Base-by-base conservation (phyloP, 2,888 invertebrate species). In the Diaperis boleti region DNA sequence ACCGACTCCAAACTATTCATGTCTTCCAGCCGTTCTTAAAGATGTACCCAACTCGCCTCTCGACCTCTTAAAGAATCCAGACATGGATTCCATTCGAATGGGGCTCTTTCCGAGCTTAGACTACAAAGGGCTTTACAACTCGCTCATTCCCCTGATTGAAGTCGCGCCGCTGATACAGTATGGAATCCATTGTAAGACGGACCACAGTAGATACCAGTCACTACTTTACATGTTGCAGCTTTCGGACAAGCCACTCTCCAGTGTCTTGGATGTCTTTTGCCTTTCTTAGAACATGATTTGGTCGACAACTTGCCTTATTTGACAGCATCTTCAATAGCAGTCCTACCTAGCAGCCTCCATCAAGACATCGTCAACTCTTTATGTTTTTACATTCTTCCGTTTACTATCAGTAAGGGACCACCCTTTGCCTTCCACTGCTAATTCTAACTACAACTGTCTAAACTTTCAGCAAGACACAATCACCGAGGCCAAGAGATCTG, bases 221-320 rank as follows among this genome's bases (percentile, higher is more conserved):
- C n/a, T n/a, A n/a, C n/a, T n/a, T n/a, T n/a, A n/a, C n/a, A n/a
- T n/a, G n/a, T 83, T 85, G 0, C 81, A 96, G 98, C 91, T 55
- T 94, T 98, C 79, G 98, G 97, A 8, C 93, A 95, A 84, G 92
- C 95, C 18, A 88, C 98, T 52, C 86, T 99, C 29, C 96, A 96
- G 82, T 96, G 96, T 73, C 85, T 98, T 68, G 95, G 96, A 67
- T 97, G 97, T 79, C 86, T 99, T 71, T 87, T 98, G 66, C 96
- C 98, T 7, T 99, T 99, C 83, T 84, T 99, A 76, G 98, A 98
- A 80, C 92, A 95, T 79, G 98, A 98, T 79, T 86, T 95, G 77
- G 92, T 99, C 72, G 98, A 98, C 83, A 94, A 95, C 76, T 85
- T 99, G 73, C 96, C 98, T 14, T 96, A 96, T 81, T 85, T 96